Evolutionary conservation across 2,113 vertebrate genomes (phyloP), one percentile per base, ranked within the genome.

Genomic region (Aythya baeri): DNA sequence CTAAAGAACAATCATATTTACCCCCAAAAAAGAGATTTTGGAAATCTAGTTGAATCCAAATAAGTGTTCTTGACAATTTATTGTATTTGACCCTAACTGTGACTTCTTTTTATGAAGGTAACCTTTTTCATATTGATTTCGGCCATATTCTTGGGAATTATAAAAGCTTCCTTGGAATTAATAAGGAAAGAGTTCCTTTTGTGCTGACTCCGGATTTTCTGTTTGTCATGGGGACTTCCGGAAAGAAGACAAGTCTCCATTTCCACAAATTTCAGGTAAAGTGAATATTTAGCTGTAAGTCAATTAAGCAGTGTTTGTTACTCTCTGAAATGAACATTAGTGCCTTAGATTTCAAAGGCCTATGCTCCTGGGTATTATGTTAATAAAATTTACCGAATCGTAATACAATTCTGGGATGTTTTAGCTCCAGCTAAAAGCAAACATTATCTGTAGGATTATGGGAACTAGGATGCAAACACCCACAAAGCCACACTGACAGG

Each of bases 131-230:
- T 95, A 99, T 99, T 43, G 99, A 99, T 97, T 99, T 99, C 79
- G 99, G 99, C 50, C 99, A 99, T 97, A 99, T 99, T 97, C 99
- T 99, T 98, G 99, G 99, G 88, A 99, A 99, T 97, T 99, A 99
- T 52, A 99, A 99, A 98, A 99, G 99, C 92, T 99, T 99, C 95
- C 98, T 99, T 98, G 99, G 99, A 81, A 99, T 99, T 97, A 99
- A 98, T 96, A 99, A 99, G 96, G 99, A 99, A 92, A 98, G 99
- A 97, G 99, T 99, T 82, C 99, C 99, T 32, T 99, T 99, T 86
- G 99, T 99, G 70, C 98, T 99, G 67, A 99, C 99, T 14, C 99
- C 99, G 1, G 99, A 99, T 97, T 99, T 99, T 97, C 98, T 99
- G 67, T 99, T 99, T 75, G 99, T 99, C 87, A 99, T 99, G 99